These are phyloP conservation scores for Ceratina japonica DNA, from an alignment of 1,140 invertebrate genomes.

Conservation along the genomic window DNA sequence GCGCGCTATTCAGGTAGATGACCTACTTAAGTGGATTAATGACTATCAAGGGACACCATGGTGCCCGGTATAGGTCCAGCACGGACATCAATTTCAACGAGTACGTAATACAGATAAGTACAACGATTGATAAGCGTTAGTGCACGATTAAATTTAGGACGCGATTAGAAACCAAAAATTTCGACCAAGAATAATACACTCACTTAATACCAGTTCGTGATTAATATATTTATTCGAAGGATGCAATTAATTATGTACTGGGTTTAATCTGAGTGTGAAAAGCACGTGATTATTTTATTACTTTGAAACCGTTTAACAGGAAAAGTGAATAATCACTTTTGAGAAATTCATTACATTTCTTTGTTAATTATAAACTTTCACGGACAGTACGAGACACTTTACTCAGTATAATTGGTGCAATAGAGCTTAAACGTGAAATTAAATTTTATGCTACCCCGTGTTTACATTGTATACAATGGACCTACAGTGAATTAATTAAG, in stretches of 20 bases:
- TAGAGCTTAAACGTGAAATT: slow-evolving; percentile 3
- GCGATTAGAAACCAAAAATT: not conserved
- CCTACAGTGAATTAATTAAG: slow-evolving; percentile 12
- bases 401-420: not conserved
- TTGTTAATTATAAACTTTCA: no score
- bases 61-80: not conserved
- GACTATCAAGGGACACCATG: slow-evolving; percentile 4
- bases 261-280: no score
- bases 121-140: no score
- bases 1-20: slow-evolving; percentile 13
- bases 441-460: not conserved
- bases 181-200: no score
- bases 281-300: no score
- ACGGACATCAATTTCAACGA: not conserved
- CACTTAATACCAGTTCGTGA: no score
- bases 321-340: no score
- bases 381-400: no score
- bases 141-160: not conserved
- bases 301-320: no score
- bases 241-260: no score
- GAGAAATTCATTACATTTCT: not conserved
- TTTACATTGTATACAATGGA: not conserved
- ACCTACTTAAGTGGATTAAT: slow-evolving; percentile 25
- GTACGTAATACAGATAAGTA: not conserved
- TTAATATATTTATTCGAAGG: no score